These are phyloP conservation scores for Bradysia coprophila DNA, from an alignment of 1,140 invertebrate genomes.

Conservation along the genomic window DNA sequence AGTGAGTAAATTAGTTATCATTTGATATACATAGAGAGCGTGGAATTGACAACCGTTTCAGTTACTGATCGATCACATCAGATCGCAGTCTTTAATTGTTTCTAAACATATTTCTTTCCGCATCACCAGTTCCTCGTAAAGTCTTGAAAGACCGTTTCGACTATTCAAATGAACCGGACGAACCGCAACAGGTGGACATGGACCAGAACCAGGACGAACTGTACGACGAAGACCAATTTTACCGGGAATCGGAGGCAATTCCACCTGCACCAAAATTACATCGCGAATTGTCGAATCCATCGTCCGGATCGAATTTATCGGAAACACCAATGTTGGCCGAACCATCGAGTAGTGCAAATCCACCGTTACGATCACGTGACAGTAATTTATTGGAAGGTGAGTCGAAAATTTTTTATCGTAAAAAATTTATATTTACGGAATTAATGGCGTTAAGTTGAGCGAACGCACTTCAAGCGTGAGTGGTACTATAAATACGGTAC, in stretches of 20 bases:
- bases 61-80: too few relatives aligned
- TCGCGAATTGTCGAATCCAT: conserved; percentile 12
- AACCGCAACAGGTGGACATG: conserved; percentile 27
- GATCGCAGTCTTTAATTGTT: too few relatives aligned
- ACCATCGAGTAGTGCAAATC: conserved; percentile 10
- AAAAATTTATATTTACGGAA: too few relatives aligned
- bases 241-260: conserved; percentile 17
- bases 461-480: too few relatives aligned
- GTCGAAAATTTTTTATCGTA: too few relatives aligned
- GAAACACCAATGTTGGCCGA: conserved; percentile 3
- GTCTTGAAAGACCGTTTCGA: conserved; percentile 62
- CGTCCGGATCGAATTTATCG: not conserved
- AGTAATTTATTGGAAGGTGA: conserved; percentile 14
- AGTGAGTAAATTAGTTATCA: too few relatives aligned
- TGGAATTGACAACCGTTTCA: too few relatives aligned
- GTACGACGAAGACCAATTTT: conserved; percentile 23
- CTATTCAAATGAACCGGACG: conserved; percentile 47
- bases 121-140: conserved; percentile 71
- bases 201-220: conserved; percentile 25
- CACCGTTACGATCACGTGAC: conserved; percentile 10
- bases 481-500: too few relatives aligned
- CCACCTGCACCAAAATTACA: conserved; percentile 17
- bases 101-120: too few relatives aligned
- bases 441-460: too few relatives aligned
- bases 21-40: too few relatives aligned